phyloP scores from a whole-genome alignment of 2,113 vertebrate genomes.

The Okapia johnstoni region DNA sequence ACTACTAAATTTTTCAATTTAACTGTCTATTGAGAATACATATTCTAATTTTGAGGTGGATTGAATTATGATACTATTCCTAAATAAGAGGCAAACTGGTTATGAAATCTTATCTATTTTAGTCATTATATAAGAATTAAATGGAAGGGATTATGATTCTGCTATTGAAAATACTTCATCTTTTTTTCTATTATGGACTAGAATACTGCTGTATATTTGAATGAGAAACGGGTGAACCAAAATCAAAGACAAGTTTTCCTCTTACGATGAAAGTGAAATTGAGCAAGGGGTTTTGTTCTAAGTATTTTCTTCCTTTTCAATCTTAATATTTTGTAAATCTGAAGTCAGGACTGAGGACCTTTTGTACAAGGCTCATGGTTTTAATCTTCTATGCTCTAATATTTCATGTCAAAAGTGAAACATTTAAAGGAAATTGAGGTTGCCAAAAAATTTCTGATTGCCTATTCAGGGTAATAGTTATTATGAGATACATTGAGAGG shows the following conservation, averaged over 20 bases:
- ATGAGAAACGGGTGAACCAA: slow-evolving; percentile 24
- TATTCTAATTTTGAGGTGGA: slow-evolving; percentile 28
- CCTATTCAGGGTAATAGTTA: background rate
- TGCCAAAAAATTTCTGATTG: background rate
- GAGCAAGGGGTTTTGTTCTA: background rate
- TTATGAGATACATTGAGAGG: background rate
- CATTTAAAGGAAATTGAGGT: background rate
- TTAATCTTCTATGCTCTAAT: background rate
- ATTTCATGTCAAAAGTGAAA: background rate
- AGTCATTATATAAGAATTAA: slow-evolving; percentile 50
- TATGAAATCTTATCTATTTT: slow-evolving; percentile 32
- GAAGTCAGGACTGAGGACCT: background rate
- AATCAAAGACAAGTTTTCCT: background rate
- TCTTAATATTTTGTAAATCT: background rate
- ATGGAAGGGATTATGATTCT: slow-evolving; percentile 9
- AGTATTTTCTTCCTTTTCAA: background rate
- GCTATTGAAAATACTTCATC: slow-evolving; percentile 49
- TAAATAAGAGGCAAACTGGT: slow-evolving; percentile 50
- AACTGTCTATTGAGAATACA: slow-evolving; percentile 55
- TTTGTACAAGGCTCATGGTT: background rate
- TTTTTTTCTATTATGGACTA: background rate
- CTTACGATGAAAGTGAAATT: background rate
- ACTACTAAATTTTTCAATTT: slow-evolving; percentile 66
- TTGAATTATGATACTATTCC: background rate
- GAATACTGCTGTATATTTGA: background rate